Percentiles rank a stretch among this genome's conserved stretches.
These are phyloP conservation scores for Ferdinandea cuprea DNA, from an alignment of 2,888 invertebrate genomes.

Conservation along the genomic window DNA sequence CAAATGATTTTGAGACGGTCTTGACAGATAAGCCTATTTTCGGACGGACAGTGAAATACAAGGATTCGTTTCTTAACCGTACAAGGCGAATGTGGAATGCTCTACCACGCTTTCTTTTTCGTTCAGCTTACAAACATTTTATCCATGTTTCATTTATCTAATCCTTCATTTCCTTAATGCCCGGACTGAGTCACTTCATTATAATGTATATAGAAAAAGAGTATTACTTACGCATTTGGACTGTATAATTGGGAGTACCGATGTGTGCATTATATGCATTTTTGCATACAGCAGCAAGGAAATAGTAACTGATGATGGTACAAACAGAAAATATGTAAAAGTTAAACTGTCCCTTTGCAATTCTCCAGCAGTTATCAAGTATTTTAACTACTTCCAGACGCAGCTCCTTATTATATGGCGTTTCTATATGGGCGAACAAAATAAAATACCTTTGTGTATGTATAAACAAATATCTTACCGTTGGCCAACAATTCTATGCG, in stretches of 20 bases:
- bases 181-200: too few species aligned
- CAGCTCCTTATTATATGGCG: constrained; percentile 74
- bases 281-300: constrained; percentile 72
- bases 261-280: constrained; percentile 76
- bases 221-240: constrained; percentile 75
- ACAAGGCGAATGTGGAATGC: too few species aligned
- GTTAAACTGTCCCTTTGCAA: constrained; percentile 76
- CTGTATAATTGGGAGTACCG: constrained; percentile 72
- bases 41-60: too few species aligned
- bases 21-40: too few species aligned
- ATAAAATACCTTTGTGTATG: accelerated
- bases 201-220: not conserved
- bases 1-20: too few species aligned
- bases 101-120: too few species aligned
- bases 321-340: constrained; percentile 76
- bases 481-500: constrained; percentile 25
- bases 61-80: too few species aligned
- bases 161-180: too few species aligned
- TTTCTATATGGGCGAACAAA: constrained; percentile 73
- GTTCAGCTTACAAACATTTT: too few species aligned
- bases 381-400: constrained; percentile 75
- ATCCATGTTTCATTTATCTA: too few species aligned
- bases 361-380: constrained; percentile 77
- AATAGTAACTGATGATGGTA: constrained; percentile 76
- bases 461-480: not conserved